Percentiles rank a stretch among this genome's conserved stretches.
phyloP scores from a whole-genome alignment of 2,113 vertebrate genomes.

The Syrrhaptes paradoxus region DNA sequence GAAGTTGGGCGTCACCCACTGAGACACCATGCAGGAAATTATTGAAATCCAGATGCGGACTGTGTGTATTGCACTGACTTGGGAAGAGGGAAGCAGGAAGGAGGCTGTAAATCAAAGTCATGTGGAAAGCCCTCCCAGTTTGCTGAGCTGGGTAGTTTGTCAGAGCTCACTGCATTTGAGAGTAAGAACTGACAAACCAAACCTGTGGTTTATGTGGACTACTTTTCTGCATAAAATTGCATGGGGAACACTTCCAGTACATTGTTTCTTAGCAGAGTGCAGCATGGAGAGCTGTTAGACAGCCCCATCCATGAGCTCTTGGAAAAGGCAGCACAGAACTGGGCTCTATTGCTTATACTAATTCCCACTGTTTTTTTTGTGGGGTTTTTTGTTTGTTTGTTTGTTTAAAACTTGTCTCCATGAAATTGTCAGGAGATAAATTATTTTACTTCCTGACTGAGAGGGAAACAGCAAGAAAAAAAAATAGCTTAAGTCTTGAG shows the following conservation, averaged over 20 bases:
- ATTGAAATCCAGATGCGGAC: not conserved
- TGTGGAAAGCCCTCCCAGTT: not conserved
- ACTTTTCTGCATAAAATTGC: not conserved
- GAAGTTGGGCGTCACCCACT: not conserved
- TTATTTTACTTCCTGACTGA: not conserved
- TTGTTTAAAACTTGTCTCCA: not conserved
- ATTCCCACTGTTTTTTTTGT: not conserved
- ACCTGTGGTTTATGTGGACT: not conserved
- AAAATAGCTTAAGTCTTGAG: not conserved
- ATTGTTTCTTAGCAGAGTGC: not conserved
- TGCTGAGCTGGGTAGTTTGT: not conserved
- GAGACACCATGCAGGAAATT: not conserved
- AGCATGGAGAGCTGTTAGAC: not conserved
- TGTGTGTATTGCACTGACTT: accelerated
- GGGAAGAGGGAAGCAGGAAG: not conserved
- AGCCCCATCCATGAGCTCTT: not conserved
- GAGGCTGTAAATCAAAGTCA: slow-evolving; percentile 5
- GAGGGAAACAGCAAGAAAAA: not conserved
- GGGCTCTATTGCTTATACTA: not conserved
- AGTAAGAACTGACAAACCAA: not conserved
- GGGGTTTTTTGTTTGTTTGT: not conserved
- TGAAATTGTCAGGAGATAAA: not conserved
- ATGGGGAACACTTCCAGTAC: not conserved
- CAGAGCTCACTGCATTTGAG: not conserved
- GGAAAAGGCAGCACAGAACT: not conserved